phyloP scores from a whole-genome alignment of 2,797 vertebrate species.

The Delichon dasypus region DNA sequence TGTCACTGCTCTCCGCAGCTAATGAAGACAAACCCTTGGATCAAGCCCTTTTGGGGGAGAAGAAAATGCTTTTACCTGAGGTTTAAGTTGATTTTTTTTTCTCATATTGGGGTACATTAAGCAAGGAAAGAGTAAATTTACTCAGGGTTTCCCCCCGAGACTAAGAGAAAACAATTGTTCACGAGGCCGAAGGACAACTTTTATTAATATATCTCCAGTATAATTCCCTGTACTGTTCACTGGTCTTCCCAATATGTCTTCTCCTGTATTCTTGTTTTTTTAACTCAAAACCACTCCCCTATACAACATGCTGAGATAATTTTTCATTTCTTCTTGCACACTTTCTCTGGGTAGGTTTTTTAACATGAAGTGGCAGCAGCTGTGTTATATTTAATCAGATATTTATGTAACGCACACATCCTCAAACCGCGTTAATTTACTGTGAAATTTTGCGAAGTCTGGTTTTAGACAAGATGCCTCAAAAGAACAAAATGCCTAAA shows the following conservation, averaged over 20 bases:
- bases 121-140: not conserved
- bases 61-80: not conserved
- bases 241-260: not conserved
- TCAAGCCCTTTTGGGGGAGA: not conserved
- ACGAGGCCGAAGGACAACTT: not conserved
- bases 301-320: not conserved
- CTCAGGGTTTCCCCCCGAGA: not conserved
- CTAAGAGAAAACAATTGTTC: not conserved
- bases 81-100: not conserved
- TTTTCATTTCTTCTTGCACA: not conserved
- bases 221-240: not conserved
- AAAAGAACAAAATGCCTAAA: not conserved
- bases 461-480: not conserved
- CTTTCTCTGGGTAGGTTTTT: not conserved
- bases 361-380: not conserved
- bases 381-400: not conserved
- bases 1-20: constrained; percentile 7
- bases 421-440: not conserved
- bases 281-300: not conserved
- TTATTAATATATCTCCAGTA: not conserved
- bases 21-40: constrained; percentile 16
- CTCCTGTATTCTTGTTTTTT: not conserved
- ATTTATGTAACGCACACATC: not conserved
- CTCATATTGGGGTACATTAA: not conserved
- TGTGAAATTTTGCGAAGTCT: not conserved